Base-by-base conservation (phyloP, 1,140 invertebrate species). In the Samia ricini region DNA sequence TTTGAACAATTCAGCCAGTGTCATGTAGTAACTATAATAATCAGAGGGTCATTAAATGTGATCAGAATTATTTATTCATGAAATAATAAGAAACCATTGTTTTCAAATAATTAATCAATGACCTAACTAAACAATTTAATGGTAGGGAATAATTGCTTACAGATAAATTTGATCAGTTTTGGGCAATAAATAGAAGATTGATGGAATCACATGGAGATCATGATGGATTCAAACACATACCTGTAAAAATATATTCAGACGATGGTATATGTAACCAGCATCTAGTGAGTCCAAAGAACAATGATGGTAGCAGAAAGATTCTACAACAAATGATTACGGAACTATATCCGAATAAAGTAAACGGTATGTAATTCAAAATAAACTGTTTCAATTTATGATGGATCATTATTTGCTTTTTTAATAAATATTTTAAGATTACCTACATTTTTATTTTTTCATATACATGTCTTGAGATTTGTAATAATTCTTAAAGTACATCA, bases 131-230 rank as follows among this genome's bases (percentile, higher is more conserved):
- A 36, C 5, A 8, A 8, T 36, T 36, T 36, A 12, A 36, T 26
- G 26, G 3, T 26, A 4, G 26, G 8, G 2, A 36, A 36, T 8
- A 7, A 36, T 15, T 42, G 12, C 12, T 42, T 15, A 42, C 85
- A 97, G 96, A 99, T 83, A 99, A 98, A 91, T 99, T 99, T 91
- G 98, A 99, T 88, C 98, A 99, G 87, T 99, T 99, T 89, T 99
- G 99, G 98, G 95, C 96, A 5, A 95, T 99, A 10, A 99, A 99
- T 85, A 93, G 96, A 71, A 95, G 97, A 81, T 88, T 99, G 55
- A 99, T 99, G 98, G 97, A 99, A 86, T 92, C 94, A 7, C 92
- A 85, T 64, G 91, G 91, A 58, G 94, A 95, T 24, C 93, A 93
- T 83, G 96, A 98, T 70, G 92, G 93, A 24, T 99, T 99, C 81